Evolutionary conservation across 1,140 invertebrate genomes (phyloP).

Genomic region (Diuraphis noxia): DNA sequence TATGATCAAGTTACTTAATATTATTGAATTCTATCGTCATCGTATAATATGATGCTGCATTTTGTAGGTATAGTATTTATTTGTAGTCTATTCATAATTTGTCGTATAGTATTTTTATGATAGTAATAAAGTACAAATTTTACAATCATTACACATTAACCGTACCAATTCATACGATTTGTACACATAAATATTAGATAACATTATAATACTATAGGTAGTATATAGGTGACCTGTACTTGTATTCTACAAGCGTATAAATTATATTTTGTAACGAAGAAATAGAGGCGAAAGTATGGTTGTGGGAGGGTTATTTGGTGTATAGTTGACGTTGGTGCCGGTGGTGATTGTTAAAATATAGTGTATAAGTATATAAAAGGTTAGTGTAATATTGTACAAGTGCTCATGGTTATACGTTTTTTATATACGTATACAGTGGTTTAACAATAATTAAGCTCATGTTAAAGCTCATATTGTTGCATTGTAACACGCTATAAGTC

Average conservation of each 20-base stretch:
- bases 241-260: neutral
- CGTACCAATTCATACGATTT: neutral
- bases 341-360: constrained; percentile 2
- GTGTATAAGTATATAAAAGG: neutral
- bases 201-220: neutral
- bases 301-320: neutral
- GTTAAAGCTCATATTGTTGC: neutral
- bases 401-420: neutral
- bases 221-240: neutral
- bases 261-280: neutral
- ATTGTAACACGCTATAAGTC: neutral
- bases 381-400: neutral
- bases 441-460: neutral
- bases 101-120: neutral
- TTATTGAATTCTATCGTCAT: neutral
- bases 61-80: neutral
- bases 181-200: no score
- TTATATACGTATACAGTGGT: neutral
- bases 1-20: neutral
- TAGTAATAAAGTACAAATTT: neutral
- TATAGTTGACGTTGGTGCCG: neutral
- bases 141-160: neutral
- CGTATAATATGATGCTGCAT: neutral
- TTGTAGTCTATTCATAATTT: neutral
- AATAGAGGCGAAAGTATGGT: neutral